Base-by-base conservation (phyloP, 1,140 invertebrate genomes). In the Platyscapa corneri region DNA sequence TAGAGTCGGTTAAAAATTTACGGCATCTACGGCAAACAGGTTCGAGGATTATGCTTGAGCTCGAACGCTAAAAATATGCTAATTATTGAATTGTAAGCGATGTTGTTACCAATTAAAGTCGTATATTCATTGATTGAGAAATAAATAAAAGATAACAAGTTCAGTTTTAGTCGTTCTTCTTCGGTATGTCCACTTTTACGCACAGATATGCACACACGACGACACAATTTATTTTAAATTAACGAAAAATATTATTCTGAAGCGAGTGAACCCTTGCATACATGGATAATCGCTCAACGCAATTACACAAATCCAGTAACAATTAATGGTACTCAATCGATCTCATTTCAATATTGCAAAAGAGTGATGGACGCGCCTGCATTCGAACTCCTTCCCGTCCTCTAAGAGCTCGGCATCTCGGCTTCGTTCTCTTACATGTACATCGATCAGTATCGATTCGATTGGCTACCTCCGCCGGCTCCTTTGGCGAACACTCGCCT, bases 381-480 rank as follows among this genome's bases (percentile, higher is more conserved):
- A 14, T 42, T 53, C 34, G 34, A 75, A 18, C 49, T 82, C 65
- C 39, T 70, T 20, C 18, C 37, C 10, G 46, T 34, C 67, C 34
- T 67, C 37, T n/a, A n/a, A n/a, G 77, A 23, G 49, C 53, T 49
- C 77, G 34, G 30, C 53, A n/a, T 79, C 65, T 70, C 65, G 32
- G 23, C 53, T 56, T 77, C 46, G 53, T 42, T 53, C 72, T 83
- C 60, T 76, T 65, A 60, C 32, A 46, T 32, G 64, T 65, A 75
- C 74, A 80, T 74, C 84, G 84, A 86, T 86, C 84, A 34, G 74
- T 82, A 86, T 86, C 84, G 79, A 60, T 27, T 82, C 79, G 80
- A 82, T 82, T 64, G 84, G 72, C 78, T 79, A n/a, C 72, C 65
- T 60, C 56, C 72, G 74, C 80, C 79, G 84, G 60, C 84, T 64